Conservation (phyloP, 2,113 vertebrate genomes). For the Rhinichthys klamathensis region DNA sequence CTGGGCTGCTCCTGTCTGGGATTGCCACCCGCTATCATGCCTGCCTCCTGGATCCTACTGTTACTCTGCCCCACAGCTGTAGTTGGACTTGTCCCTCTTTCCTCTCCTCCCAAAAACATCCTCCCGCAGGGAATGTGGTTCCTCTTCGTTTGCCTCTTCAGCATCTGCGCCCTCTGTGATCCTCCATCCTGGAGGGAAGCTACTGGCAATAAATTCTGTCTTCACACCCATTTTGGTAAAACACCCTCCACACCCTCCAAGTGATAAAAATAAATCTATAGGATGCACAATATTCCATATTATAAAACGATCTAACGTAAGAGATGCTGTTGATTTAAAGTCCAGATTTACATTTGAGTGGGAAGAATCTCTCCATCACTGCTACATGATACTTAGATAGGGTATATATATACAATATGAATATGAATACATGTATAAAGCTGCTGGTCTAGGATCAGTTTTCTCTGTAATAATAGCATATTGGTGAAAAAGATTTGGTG, state of each 20-base stretch:
- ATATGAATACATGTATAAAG: too few relatives aligned
- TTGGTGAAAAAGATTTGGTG: too few relatives aligned
- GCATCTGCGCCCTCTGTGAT: conserved; percentile 66
- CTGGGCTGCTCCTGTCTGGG: conserved; percentile 74
- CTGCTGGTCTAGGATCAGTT: too few relatives aligned
- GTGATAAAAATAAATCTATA: conserved; percentile 76
- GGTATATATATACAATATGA: too few relatives aligned
- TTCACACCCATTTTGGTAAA: conserved; percentile 84
- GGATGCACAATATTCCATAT: conserved; percentile 74
- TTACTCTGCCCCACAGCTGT: conserved; percentile 74
- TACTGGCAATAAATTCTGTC: conserved; percentile 82
- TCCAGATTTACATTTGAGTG: not conserved
- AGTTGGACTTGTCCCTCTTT: conserved; percentile 67
- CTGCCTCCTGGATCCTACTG: conserved; percentile 63
- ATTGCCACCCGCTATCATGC: conserved; percentile 76
- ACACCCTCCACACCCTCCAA: too few relatives aligned
- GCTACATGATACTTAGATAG: not conserved
- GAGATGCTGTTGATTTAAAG: not conserved
- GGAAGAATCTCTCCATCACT: not conserved
- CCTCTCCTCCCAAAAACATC: conserved; percentile 76
- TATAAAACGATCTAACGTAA: conserved; percentile 7
- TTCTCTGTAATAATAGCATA: too few relatives aligned
- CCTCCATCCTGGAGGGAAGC: conserved; percentile 82
- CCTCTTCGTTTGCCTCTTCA: conserved; percentile 71
- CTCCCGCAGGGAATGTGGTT: conserved; percentile 74